Base-by-base conservation (phyloP, 2,888 invertebrate genomes). In the Idaea aversata region DNA sequence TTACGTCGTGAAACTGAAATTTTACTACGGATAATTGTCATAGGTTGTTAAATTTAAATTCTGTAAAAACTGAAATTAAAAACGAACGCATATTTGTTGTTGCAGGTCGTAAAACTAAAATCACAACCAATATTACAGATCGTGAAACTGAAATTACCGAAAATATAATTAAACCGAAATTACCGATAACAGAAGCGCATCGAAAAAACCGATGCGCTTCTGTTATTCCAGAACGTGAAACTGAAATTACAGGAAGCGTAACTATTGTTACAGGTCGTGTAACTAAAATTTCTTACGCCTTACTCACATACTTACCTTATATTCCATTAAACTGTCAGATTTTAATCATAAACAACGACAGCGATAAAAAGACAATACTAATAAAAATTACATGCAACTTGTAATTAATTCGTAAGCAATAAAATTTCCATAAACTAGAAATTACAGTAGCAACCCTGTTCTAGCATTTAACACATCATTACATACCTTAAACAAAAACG, bases 391-490 rank as follows among this genome's bases (percentile, higher is more conserved):
- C 47, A 47, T 4, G 47, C 10, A 47, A 47, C 13, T 47, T 47
- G 13, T 47, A 47, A 47, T 47, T 47, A 47, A 47, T 47, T 47
- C 47, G 4, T 47, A 47, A 47, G 47, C 47, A 47, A 47, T 47
- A 47, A 47, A 47, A 47, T 47, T 47, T 13, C 13, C 47, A 47
- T 47, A 61, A 34, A 25, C 5, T 57, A 10, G 34, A 34, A 62
- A 57, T 57, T 47, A 47, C 47, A 47, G 47, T 61, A 66, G 57
- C 64, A 68, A 34, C 66, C 59, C 66, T 64, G 10, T 57, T 7
- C 74, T 76, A 76, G 74, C 75, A 72, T 79, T 86, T 85, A 85
- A 80, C 83, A 83, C 84, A 77, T 84, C 72, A 81, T 81, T 82
- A 74, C 7, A 34, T 47, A 13, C 13, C 10, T 4, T 57, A 2